Percentiles rank a stretch among this genome's conserved stretches.
Conservation (phyloP, 2,113 vertebrate genomes). For the Pampusana beccarii region DNA sequence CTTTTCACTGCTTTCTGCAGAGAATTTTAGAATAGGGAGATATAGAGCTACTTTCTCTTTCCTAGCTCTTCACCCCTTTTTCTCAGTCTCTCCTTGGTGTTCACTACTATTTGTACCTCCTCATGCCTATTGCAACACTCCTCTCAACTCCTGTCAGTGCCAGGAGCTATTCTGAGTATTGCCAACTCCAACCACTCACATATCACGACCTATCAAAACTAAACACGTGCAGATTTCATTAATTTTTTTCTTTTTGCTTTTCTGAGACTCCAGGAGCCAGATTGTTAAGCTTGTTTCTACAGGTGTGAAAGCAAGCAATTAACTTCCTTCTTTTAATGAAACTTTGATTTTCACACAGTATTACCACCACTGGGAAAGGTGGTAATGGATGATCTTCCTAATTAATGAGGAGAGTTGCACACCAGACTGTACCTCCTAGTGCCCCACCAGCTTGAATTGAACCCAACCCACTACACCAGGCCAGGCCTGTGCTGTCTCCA, state of each 20-base stretch:
- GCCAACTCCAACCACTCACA: neutral
- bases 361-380: neutral
- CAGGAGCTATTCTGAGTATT: neutral
- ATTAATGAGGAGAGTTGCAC: neutral
- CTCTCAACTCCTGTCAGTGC: neutral
- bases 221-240: neutral
- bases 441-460: neutral
- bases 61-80: neutral
- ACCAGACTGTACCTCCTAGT: neutral
- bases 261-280: neutral
- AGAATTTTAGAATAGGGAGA: neutral
- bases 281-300: neutral
- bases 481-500: neutral
- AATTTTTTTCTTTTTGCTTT: neutral
- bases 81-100: neutral
- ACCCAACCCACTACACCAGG: neutral
- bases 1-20: neutral
- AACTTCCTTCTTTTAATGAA: neutral
- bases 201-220: neutral
- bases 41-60: neutral
- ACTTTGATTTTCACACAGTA: neutral
- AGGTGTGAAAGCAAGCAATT: neutral
- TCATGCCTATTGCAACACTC: neutral
- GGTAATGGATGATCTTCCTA: neutral
- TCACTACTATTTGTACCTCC: fast-evolving